A percentile compares a stretch with the other conserved stretches of the same genome.
Conservation (phyloP, 1,140 invertebrate genomes). For the Cataglyphis hispanica region DNA sequence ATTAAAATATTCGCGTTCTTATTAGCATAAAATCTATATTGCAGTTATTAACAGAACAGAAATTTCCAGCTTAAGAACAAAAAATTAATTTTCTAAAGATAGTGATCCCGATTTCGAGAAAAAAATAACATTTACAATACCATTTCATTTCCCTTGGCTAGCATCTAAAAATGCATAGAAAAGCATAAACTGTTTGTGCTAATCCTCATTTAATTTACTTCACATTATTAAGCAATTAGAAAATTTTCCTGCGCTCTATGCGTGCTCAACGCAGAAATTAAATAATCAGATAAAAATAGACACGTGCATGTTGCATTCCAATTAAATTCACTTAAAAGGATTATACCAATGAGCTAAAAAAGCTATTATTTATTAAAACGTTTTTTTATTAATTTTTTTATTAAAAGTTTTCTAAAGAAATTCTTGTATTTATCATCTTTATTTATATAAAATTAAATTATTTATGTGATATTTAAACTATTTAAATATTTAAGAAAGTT, state of each 20-base stretch:
- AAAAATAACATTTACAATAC: neutral
- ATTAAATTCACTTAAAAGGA: conserved; percentile 16
- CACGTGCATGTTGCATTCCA: neutral
- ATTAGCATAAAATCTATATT: too few relatives aligned
- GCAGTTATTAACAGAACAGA: too few relatives aligned
- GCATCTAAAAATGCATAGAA: neutral
- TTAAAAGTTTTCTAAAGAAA: neutral
- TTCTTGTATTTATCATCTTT: neutral
- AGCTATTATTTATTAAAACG: neutral
- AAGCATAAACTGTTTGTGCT: neutral
- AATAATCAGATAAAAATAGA: conserved; percentile 52
- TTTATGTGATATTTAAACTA: too few relatives aligned
- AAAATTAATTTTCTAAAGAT: neutral
- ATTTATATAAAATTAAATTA: conserved; percentile 14
- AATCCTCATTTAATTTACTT: conserved; percentile 5
- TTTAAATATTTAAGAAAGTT: too few relatives aligned
- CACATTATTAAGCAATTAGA: conserved; percentile 34
- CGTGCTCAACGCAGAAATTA: conserved; percentile 10
- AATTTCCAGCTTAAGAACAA: neutral
- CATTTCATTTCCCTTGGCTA: too few relatives aligned
- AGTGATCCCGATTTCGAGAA: neutral
- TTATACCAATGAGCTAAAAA: neutral
- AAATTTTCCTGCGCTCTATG: neutral
- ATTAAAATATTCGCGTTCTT: too few relatives aligned
- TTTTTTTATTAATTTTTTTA: neutral